phyloP scores from a whole-genome alignment of 2,113 vertebrate species.

The Rhineura floridana region DNA sequence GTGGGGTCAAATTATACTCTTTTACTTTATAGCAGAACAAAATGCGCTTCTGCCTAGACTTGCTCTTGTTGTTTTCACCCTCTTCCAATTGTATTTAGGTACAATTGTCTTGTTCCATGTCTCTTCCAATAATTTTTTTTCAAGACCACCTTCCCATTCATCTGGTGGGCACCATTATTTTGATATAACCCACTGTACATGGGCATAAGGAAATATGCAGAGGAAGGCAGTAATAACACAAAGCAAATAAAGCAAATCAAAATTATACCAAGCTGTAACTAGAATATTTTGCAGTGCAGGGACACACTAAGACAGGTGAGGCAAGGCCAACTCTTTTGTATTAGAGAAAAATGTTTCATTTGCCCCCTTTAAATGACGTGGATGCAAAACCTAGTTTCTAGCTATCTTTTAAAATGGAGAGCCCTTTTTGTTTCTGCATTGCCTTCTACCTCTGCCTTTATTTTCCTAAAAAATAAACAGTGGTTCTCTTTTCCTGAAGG shows the following conservation, averaged over 20 bases:
- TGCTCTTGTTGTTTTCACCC: background rate
- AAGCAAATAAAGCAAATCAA: background rate
- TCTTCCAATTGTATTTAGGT: background rate
- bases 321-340: slow-evolving; percentile 49
- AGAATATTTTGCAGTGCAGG: background rate
- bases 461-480: background rate
- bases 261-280: background rate
- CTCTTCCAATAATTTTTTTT: background rate
- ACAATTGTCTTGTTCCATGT: background rate
- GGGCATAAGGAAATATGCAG: background rate
- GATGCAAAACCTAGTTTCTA: slow-evolving; percentile 69
- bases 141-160: background rate
- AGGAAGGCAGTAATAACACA: background rate
- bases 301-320: background rate
- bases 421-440: slow-evolving; percentile 59
- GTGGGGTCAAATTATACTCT: background rate
- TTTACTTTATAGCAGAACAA: background rate
- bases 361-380: slow-evolving; percentile 63
- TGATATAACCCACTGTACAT: background rate
- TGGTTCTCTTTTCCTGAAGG: slow-evolving; percentile 27
- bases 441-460: slow-evolving; percentile 74
- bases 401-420: slow-evolving; percentile 62
- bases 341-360: slow-evolving; percentile 57
- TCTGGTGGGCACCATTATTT: background rate
- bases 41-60: background rate